These are phyloP conservation scores for Ardeotis arabs DNA, from an alignment of 2,113 vertebrate species.

Conservation along the genomic window DNA sequence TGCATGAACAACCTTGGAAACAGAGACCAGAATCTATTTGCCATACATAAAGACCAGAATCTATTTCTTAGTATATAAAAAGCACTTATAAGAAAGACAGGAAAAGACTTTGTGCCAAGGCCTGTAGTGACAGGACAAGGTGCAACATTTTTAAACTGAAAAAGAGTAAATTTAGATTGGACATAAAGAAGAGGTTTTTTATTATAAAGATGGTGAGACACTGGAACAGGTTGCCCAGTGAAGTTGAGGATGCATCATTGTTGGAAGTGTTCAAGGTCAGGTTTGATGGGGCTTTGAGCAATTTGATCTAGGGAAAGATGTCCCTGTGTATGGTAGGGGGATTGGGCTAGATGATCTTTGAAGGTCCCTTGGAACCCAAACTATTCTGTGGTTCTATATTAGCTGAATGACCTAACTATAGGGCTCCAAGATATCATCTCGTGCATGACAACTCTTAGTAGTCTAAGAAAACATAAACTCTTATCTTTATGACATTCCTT, in stretches of 20 bases:
- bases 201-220: not conserved
- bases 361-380: not conserved
- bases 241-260: not conserved
- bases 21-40: not conserved
- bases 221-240: not conserved
- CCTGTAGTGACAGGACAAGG: not conserved
- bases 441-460: not conserved
- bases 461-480: not conserved
- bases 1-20: not conserved
- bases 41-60: not conserved
- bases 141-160: not conserved
- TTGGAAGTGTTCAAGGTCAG: not conserved
- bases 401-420: not conserved
- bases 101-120: not conserved
- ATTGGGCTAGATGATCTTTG: not conserved
- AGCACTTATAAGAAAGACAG: not conserved
- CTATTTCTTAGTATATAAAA: not conserved
- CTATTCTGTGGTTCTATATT: not conserved
- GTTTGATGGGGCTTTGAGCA: accelerated
- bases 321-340: not conserved
- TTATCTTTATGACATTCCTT: not conserved
- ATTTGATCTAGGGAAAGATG: not conserved
- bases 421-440: not conserved
- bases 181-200: not conserved
- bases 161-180: not conserved